Conservation (phyloP, 2,888 invertebrate species). For the Ectropis crepuscularia region DNA sequence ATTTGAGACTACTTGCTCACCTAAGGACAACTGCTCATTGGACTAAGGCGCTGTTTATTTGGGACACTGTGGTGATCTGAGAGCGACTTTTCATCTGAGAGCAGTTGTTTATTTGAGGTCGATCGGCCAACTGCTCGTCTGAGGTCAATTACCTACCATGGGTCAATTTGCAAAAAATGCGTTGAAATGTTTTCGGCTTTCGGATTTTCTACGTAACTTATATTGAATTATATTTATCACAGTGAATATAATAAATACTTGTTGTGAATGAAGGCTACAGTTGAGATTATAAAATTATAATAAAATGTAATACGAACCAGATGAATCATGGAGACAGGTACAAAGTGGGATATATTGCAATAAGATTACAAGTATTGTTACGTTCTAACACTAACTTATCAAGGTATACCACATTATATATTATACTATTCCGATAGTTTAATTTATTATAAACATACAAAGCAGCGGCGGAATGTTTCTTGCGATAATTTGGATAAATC, state of each 20-base stretch:
- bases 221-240: conserved; percentile 57
- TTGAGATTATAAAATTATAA: conserved; percentile 16
- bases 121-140: no score
- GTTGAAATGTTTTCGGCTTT: no score
- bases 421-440: conserved; percentile 23
- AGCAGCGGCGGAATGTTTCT: conserved; percentile 50
- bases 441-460: conserved; percentile 31
- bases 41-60: no score
- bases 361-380: conserved; percentile 20
- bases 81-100: no score
- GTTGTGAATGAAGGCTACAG: conserved; percentile 24
- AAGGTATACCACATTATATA: conserved; percentile 30
- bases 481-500: conserved; percentile 23
- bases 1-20: no score
- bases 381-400: conserved; percentile 27
- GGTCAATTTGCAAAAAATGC: no score
- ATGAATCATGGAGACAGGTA: conserved; percentile 18
- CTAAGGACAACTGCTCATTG: no score
- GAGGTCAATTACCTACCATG: no score
- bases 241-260: conserved; percentile 65
- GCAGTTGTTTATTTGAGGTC: no score
- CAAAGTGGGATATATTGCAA: conserved; percentile 20
- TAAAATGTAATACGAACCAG: conserved; percentile 10
- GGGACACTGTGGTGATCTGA: no score
- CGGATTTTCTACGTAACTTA: no score